Conservation (phyloP, 2,888 invertebrate species). For the Molorchus minor region DNA sequence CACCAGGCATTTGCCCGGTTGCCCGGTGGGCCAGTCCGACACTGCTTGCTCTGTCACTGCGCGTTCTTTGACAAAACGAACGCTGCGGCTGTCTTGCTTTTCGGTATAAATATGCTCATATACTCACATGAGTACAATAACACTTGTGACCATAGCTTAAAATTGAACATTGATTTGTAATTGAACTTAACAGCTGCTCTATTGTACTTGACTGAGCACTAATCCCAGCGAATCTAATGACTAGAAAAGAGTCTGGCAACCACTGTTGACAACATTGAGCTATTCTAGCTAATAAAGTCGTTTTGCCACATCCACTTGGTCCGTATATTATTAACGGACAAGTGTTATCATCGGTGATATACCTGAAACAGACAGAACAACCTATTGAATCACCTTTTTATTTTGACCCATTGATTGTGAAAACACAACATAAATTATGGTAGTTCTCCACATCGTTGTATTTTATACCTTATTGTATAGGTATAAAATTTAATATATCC, state of each 20-base stretch:
- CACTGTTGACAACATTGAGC: slow-evolving; percentile 72
- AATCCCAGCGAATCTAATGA: slow-evolving; percentile 71
- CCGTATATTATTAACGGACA: slow-evolving; percentile 79
- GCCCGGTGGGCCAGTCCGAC: too few species aligned
- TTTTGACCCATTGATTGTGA: too few species aligned
- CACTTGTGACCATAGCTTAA: slow-evolving; percentile 74
- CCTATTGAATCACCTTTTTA: not conserved
- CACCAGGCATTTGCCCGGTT: too few species aligned
- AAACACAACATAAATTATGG: too few species aligned
- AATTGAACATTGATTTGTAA: slow-evolving; percentile 79
- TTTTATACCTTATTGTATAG: too few species aligned
- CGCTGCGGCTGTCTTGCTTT: too few species aligned
- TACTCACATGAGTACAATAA: slow-evolving; percentile 69
- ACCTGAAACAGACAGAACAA: slow-evolving; percentile 62
- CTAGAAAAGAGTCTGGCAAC: slow-evolving; percentile 68
- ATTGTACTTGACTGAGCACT: slow-evolving; percentile 74
- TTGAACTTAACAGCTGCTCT: slow-evolving; percentile 77
- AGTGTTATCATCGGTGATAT: slow-evolving; percentile 69
- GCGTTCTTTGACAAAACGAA: too few species aligned
- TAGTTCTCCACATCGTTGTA: too few species aligned
- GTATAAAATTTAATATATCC: too few species aligned
- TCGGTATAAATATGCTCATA: too few species aligned
- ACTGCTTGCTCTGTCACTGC: too few species aligned
- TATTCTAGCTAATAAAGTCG: slow-evolving; percentile 78
- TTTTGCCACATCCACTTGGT: slow-evolving; percentile 85